Evolutionary conservation across 2,888 invertebrate genomes (phyloP), one percentile per base, ranked within the genome.

Genomic region (Tribolium freemani): DNA sequence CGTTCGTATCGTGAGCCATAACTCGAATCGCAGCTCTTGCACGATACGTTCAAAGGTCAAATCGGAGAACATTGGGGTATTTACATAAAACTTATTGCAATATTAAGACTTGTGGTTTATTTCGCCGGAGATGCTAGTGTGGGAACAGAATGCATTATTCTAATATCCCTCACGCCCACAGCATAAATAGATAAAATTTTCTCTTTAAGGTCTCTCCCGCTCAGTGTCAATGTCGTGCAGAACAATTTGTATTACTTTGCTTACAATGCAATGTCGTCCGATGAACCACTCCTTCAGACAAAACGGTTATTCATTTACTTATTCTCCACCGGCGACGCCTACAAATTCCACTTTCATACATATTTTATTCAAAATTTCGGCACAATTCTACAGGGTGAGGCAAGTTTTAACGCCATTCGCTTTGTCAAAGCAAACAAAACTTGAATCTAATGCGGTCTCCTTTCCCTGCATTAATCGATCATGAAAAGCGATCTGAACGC

Each of bases 81-180:
- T 69, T 72, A 72, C 72, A 72, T 72, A 63, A 72, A 72, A 69
- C 72, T 72, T 72, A 69, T 69, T 51, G 69, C 56, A 69, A 72
- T 69, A 72, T 69, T 72, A 72, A 57, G 69, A 69, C 72, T 75
- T 73, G 58, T 75, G 74, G 77, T 77, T 78, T 76, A 76, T 77
- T 75, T 73, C 26, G 26, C 26, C 26, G 26, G 26, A 1, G 26
- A 26, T 70, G 69, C 68, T 64, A 74, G 77, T 77, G 79, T 77
- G 79, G 77, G 78, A 79, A 77, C 73, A 76, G 71, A 76, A 78
- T 76, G 76, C 75, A 76, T 77, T 78, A 76, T 79, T 76, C 75
- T 76, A 77, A 78, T 78, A 77, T 75, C 72, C 69, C 51, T 69
- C 72, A 75, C 78, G 77, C 79, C 79, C 76, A 78, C 79, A 66